Conservation (phyloP, 2,113 vertebrate genomes). For the Edolisoma coerulescens region DNA sequence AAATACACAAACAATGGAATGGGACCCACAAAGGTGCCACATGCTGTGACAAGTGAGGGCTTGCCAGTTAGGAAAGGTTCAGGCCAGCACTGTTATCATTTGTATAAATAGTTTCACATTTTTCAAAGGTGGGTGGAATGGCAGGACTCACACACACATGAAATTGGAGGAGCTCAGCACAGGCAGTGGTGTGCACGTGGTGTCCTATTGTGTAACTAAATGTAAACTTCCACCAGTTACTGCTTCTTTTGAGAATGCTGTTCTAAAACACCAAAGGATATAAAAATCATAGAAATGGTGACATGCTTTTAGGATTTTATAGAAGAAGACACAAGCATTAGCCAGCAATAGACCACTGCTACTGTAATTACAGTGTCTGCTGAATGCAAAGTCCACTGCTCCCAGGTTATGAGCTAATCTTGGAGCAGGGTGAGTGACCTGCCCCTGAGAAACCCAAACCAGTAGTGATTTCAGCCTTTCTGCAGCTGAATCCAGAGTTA, state of each 20-base stretch:
- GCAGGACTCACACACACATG: background rate
- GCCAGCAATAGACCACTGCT: background rate
- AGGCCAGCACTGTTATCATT: background rate
- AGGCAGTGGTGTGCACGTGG: accelerated
- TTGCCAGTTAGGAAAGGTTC: background rate
- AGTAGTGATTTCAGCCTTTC: background rate
- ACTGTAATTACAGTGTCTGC: background rate
- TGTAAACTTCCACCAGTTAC: background rate
- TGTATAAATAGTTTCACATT: background rate
- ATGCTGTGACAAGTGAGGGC: background rate
- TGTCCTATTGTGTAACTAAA: background rate
- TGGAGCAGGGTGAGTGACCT: background rate
- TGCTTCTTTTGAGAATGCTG: background rate
- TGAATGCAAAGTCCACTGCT: background rate
- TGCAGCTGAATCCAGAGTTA: background rate
- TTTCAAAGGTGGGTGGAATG: background rate
- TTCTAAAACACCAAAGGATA: background rate
- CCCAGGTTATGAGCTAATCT: background rate
- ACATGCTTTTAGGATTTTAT: background rate
- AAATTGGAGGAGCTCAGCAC: background rate
- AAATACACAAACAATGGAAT: background rate
- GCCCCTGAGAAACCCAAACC: background rate
- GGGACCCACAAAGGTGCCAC: background rate
- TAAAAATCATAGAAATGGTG: background rate
- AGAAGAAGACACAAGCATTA: background rate